These are phyloP conservation scores for Ptiloglossa arizonensis DNA, from an alignment of 1,140 invertebrate species.

Conservation along the genomic window DNA sequence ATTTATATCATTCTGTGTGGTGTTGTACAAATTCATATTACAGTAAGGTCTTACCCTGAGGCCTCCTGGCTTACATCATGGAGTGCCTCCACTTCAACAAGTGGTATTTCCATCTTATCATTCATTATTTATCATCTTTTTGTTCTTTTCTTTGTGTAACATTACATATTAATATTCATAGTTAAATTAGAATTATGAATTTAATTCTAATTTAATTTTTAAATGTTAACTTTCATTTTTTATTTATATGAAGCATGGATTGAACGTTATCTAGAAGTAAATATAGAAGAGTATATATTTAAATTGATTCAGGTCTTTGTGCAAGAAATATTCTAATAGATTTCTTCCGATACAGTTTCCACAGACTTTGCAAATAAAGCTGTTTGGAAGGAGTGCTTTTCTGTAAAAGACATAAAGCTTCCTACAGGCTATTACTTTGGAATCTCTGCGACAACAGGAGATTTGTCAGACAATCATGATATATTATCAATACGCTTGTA, in stretches of 20 bases:
- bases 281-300: background rate
- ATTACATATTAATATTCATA: background rate
- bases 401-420: conserved; percentile 93
- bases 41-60: conserved; percentile 38
- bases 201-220: too few relatives aligned
- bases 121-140: conserved; percentile 29
- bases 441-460: conserved; percentile 96
- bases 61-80: conserved; percentile 43
- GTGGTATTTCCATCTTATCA: conserved; percentile 33
- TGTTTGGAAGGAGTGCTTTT: conserved; percentile 97
- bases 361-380: conserved; percentile 96
- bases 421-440: conserved; percentile 98
- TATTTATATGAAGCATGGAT: conserved; percentile 3
- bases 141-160: background rate
- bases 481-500: conserved; percentile 95
- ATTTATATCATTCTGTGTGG: conserved; percentile 29
- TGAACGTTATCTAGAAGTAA: background rate
- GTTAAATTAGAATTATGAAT: background rate
- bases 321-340: background rate
- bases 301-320: background rate
- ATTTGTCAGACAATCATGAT: conserved; percentile 98
- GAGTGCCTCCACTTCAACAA: conserved; percentile 40
- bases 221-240: background rate
- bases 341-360: conserved; percentile 85
- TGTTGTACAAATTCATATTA: conserved; percentile 34